A percentile compares a stretch with the other conserved stretches of the same genome.
Conservation (phyloP, 2,888 invertebrate genomes). For the Eristalis intricaria region DNA sequence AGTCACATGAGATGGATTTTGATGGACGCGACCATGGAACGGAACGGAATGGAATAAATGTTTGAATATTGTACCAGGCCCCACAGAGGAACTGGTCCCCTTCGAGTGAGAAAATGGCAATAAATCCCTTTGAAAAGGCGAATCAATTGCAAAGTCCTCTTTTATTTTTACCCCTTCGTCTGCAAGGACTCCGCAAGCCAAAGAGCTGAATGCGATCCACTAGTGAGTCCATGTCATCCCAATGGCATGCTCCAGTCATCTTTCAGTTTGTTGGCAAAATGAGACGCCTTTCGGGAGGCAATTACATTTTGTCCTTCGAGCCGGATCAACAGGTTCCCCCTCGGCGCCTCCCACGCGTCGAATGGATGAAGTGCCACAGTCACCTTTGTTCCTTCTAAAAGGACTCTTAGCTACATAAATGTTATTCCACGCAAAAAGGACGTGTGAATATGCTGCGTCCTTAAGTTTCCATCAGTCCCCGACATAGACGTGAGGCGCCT, state of each 20-base stretch:
- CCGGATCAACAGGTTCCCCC: neutral
- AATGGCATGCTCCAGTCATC: neutral
- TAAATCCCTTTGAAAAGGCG: too few relatives aligned
- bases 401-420: neutral
- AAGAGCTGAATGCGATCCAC: too few relatives aligned
- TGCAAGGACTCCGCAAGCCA: too few relatives aligned
- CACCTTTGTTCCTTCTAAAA: neutral
- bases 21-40: neutral
- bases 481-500: neutral
- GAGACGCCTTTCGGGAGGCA: neutral
- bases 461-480: slow-evolving; percentile 6
- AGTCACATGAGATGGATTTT: neutral
- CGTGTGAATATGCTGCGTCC: slow-evolving; percentile 1
- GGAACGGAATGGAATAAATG: neutral
- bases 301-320: neutral
- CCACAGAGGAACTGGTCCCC: too few relatives aligned
- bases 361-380: neutral
- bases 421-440: neutral
- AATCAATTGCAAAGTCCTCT: too few relatives aligned
- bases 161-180: too few relatives aligned
- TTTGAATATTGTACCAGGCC: neutral
- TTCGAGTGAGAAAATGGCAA: too few relatives aligned
- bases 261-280: neutral
- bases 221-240: too few relatives aligned
- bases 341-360: neutral